These are phyloP conservation scores for Amblyopsis rosae DNA, from an alignment of 2,113 vertebrate species.

Conservation along the genomic window DNA sequence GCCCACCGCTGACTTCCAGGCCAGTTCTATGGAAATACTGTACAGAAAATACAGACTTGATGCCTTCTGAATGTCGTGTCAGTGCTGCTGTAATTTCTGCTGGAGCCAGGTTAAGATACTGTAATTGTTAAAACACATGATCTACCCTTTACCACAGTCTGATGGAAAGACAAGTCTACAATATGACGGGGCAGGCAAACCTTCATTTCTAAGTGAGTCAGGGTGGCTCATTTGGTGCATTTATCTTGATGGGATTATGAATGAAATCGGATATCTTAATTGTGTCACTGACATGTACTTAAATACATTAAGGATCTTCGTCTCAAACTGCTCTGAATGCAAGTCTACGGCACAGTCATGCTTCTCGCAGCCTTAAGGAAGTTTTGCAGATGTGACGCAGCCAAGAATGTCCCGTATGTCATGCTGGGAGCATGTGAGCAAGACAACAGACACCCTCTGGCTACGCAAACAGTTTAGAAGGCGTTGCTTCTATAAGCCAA, in stretches of 20 bases:
- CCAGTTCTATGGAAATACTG: constrained; percentile 40
- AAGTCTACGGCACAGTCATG: background rate
- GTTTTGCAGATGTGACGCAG: constrained; percentile 21
- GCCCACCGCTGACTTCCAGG: constrained; percentile 43
- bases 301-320: background rate
- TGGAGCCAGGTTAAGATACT: constrained; percentile 26
- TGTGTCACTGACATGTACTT: background rate
- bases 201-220: background rate
- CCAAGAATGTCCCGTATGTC: constrained; percentile 12
- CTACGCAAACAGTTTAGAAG: constrained; percentile 43
- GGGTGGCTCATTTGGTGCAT: background rate
- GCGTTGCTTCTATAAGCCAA: constrained; percentile 38
- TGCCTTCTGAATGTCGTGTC: constrained; percentile 39
- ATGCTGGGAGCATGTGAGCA: constrained; percentile 28
- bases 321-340: constrained; percentile 1
- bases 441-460: constrained; percentile 30
- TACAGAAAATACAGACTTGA: constrained; percentile 11
- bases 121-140: constrained; percentile 28
- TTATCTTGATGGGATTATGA: background rate
- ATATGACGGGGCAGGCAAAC: constrained; percentile 13
- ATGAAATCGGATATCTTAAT: constrained; percentile 1
- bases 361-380: constrained; percentile 20
- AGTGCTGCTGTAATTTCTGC: constrained; percentile 37
- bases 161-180: constrained; percentile 1
- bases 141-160: constrained; percentile 16